These are phyloP conservation scores for Machimus rusticus DNA, from an alignment of 2,888 invertebrate genomes.

Conservation along the genomic window DNA sequence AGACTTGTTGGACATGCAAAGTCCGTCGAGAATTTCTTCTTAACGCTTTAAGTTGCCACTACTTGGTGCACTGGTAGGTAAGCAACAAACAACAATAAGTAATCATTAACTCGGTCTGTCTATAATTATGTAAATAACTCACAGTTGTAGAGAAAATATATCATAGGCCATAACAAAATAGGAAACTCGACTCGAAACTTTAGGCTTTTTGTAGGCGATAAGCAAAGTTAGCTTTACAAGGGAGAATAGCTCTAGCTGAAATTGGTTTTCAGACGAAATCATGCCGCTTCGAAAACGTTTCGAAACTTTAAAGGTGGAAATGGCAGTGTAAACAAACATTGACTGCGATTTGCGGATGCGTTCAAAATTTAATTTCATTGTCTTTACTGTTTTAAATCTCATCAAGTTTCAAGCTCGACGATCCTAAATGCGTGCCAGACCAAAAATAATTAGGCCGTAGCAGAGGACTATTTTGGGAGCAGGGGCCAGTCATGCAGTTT, in stretches of 20 bases:
- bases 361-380: not conserved
- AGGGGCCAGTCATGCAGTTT: not conserved
- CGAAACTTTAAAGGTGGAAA: not conserved
- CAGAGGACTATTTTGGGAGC: constrained; percentile 19
- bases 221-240: not conserved
- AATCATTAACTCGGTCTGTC: not conserved
- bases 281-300: not conserved
- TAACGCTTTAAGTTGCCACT: not conserved
- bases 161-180: not conserved
- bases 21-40: not conserved
- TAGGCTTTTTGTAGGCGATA: not conserved
- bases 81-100: not conserved
- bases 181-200: not conserved
- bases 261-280: not conserved
- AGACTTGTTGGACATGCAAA: not conserved
- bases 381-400: not conserved
- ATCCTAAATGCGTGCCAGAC: not conserved
- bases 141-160: not conserved
- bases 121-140: not conserved
- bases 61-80: not conserved
- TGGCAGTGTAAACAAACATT: not conserved
- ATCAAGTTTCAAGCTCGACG: not conserved
- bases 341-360: not conserved
- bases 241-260: not conserved
- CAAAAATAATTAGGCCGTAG: constrained; percentile 36